Evolutionary conservation across 1,140 invertebrate genomes (phyloP).

Genomic region (Phenacoccus solenopsis): DNA sequence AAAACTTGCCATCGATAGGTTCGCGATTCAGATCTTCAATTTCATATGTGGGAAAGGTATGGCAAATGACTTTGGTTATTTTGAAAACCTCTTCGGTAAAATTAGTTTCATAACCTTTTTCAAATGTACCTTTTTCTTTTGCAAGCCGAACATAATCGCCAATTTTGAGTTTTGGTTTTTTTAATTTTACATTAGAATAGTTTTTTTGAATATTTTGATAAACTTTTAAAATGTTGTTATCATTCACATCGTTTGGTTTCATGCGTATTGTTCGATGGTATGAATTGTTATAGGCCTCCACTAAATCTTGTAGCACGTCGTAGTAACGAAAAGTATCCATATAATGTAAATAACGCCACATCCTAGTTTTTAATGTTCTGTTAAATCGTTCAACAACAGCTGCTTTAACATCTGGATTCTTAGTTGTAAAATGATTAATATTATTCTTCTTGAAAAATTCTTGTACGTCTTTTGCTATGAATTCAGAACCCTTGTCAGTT

Average conservation of each 20-base stretch:
- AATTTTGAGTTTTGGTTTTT: background rate
- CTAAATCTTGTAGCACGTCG: slow-evolving; percentile 32
- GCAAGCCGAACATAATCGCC: slow-evolving; percentile 27
- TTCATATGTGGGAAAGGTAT: slow-evolving; percentile 28
- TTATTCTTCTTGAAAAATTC: slow-evolving; percentile 26
- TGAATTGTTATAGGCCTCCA: too few species aligned
- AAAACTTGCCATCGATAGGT: slow-evolving; percentile 28
- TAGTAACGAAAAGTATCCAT: slow-evolving; percentile 31
- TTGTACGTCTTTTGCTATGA: slow-evolving; percentile 26
- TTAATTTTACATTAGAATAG: too few species aligned
- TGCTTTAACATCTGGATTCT: too few species aligned
- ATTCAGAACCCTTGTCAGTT: too few species aligned
- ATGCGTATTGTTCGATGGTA: slow-evolving; percentile 28
- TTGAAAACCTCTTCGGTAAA: too few species aligned
- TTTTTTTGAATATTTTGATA: too few species aligned
- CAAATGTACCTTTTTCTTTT: too few species aligned
- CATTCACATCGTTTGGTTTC: background rate
- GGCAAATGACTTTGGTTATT: too few species aligned
- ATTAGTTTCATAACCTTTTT: too few species aligned
- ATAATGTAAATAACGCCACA: slow-evolving; percentile 34
- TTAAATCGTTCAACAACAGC: too few species aligned
- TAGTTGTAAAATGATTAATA: slow-evolving; percentile 32
- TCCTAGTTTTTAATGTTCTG: slow-evolving; percentile 33
- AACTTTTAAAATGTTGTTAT: too few species aligned
- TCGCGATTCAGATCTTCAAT: slow-evolving; percentile 29